Conservation (phyloP, 2,113 vertebrate species). For the Ariopsis seemanni region DNA sequence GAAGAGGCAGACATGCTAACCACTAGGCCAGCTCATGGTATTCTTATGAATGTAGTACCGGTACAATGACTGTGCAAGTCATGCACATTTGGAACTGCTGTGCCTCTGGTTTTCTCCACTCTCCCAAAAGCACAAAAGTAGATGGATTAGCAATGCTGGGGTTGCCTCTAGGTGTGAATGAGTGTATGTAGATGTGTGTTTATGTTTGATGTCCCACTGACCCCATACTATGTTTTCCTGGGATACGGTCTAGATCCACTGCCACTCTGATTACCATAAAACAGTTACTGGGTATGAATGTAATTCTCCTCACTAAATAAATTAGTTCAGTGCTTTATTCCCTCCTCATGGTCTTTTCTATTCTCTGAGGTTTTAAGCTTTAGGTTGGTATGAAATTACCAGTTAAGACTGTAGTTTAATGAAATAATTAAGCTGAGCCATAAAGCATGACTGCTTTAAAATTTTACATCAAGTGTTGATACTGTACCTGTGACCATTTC, state of each 20-base stretch:
- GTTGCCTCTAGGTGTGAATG: not conserved
- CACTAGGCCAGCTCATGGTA: no score
- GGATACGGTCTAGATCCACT: not conserved
- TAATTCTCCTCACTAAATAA: not conserved
- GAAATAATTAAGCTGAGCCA: constrained; percentile 37
- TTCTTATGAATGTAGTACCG: not conserved
- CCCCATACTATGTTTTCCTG: not conserved
- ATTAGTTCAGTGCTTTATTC: not conserved
- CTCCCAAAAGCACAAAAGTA: not conserved
- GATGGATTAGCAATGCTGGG: not conserved
- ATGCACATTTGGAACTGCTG: not conserved
- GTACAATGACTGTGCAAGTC: not conserved
- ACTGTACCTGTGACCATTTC: constrained; percentile 16
- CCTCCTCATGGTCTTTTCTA: not conserved
- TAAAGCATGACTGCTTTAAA: constrained; percentile 35
- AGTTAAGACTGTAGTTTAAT: constrained; percentile 33
- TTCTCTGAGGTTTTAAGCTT: not conserved
- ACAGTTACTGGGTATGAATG: not conserved
- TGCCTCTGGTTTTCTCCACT: no score
- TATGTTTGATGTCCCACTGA: not conserved
- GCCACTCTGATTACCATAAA: not conserved
- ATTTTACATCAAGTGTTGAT: constrained; percentile 33
- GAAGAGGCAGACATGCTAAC: no score
- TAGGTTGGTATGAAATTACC: constrained; percentile 13
- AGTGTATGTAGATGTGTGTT: not conserved